Conservation (phyloP, 2,797 vertebrate species). For the Luscinia luscinia region DNA sequence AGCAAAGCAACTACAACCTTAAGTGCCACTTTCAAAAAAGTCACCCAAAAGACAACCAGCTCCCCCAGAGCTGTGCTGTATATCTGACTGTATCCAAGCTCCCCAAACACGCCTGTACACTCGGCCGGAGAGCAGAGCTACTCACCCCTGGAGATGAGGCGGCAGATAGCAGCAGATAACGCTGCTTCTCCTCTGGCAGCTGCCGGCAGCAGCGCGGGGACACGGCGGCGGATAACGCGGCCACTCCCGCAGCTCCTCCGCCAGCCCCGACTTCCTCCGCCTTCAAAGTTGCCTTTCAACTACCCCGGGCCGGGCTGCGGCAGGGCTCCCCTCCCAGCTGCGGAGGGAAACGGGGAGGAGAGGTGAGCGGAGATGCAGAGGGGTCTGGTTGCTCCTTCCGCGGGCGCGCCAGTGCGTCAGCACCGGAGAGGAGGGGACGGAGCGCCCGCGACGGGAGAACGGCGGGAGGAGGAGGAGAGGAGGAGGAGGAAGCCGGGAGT, state of each 20-base stretch:
- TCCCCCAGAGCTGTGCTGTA: fast-evolving
- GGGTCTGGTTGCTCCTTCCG: not conserved
- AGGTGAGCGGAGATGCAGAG: not conserved
- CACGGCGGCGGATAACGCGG: not conserved
- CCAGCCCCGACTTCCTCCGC: not conserved
- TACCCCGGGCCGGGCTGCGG: not conserved
- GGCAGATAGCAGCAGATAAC: not conserved
- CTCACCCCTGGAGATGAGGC: not conserved
- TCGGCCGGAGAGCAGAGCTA: not conserved
- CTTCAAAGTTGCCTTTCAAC: not conserved
- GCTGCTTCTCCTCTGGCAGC: not conserved
- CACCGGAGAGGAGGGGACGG: not conserved
- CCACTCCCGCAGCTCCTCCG: not conserved
- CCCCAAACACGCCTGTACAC: not conserved
- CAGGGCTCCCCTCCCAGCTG: fast-evolving
- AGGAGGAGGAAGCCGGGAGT: not conserved
- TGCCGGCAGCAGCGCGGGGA: not conserved
- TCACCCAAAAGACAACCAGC: not conserved
- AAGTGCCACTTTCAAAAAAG: not conserved
- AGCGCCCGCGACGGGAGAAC: not conserved
- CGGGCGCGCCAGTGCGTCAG: conserved; percentile 3
- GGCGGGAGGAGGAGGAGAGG: not conserved
- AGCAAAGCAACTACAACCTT: not conserved
- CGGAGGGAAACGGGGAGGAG: not conserved
- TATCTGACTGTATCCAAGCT: not conserved